A percentile compares a stretch with the other conserved stretches of the same genome.
phyloP scores from a whole-genome alignment of 2,888 invertebrate species.

The Eutolmus rufibarbis region DNA sequence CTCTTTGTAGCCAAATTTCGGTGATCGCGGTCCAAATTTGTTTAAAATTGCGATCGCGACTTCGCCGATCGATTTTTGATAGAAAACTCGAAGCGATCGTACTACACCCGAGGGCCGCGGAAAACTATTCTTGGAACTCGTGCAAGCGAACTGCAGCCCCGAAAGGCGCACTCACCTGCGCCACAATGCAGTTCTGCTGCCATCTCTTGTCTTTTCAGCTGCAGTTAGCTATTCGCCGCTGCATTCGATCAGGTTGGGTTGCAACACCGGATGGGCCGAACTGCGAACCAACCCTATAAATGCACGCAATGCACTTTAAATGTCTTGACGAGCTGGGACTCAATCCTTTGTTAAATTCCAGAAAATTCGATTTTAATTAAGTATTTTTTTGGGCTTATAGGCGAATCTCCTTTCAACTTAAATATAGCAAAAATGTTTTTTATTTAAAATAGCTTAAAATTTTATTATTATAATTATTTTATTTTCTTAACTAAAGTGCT shows the following conservation, averaged over 20 bases:
- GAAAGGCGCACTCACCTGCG: not conserved
- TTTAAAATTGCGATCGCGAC: not conserved
- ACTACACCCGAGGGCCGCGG: not conserved
- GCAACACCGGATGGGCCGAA: not conserved
- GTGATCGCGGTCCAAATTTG: not conserved
- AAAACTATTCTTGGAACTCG: not conserved
- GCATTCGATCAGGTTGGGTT: slow-evolving; percentile 5
- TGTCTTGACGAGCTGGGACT: not conserved
- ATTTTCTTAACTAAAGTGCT: too few species aligned
- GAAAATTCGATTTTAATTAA: not conserved
- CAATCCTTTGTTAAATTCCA: not conserved
- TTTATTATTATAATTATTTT: too few species aligned
- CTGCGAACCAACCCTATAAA: not conserved
- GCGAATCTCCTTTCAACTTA: too few species aligned
- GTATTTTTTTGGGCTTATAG: too few species aligned
- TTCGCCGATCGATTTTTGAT: not conserved
- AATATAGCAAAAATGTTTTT: too few species aligned
- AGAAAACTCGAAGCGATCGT: not conserved
- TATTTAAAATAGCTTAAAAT: too few species aligned
- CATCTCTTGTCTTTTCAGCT: not conserved
- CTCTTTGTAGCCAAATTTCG: not conserved
- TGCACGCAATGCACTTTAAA: not conserved
- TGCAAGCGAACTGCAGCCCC: not conserved
- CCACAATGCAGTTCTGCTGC: slow-evolving; percentile 27
- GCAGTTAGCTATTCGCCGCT: not conserved